phyloP scores from a whole-genome alignment of 2,888 invertebrate genomes.

The Eurytoma adleriae region DNA sequence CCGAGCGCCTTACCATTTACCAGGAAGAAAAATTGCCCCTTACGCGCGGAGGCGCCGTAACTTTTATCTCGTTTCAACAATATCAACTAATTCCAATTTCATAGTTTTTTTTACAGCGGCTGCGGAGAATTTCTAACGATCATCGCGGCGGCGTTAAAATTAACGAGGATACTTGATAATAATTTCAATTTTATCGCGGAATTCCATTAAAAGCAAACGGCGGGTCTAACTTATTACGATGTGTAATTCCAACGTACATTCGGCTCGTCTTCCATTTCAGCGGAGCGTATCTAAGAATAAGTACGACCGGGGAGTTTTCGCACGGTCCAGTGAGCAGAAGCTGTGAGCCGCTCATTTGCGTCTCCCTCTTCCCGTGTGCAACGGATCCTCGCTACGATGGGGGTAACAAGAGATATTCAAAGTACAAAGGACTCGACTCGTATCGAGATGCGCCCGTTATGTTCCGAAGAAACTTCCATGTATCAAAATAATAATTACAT shows the following conservation, averaged over 20 bases:
- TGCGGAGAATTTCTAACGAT: no score
- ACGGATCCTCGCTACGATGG: neutral
- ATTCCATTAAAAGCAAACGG: no score
- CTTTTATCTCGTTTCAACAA: neutral
- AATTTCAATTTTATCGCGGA: no score
- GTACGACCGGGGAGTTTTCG: slow-evolving; percentile 16
- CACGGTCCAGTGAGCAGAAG: slow-evolving; percentile 32
- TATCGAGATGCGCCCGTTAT: neutral
- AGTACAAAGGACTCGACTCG: slow-evolving; percentile 46
- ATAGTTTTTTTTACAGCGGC: no score
- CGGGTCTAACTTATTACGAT: neutral
- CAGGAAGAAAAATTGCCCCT: neutral
- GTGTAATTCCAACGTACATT: neutral
- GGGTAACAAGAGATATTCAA: slow-evolving; percentile 38
- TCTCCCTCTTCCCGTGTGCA: slow-evolving; percentile 18
- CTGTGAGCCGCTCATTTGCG: slow-evolving; percentile 13
- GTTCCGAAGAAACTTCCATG: neutral
- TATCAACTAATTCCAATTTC: no score
- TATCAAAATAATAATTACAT: no score
- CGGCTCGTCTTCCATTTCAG: neutral
- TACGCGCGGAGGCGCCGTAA: neutral
- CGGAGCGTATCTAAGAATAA: slow-evolving; percentile 31
- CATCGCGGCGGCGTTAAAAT: no score
- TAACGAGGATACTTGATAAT: no score
- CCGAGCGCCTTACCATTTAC: no score